Evolutionary conservation across 1,140 invertebrate genomes (phyloP).

Genomic region (Scaptomyza hsui): DNA sequence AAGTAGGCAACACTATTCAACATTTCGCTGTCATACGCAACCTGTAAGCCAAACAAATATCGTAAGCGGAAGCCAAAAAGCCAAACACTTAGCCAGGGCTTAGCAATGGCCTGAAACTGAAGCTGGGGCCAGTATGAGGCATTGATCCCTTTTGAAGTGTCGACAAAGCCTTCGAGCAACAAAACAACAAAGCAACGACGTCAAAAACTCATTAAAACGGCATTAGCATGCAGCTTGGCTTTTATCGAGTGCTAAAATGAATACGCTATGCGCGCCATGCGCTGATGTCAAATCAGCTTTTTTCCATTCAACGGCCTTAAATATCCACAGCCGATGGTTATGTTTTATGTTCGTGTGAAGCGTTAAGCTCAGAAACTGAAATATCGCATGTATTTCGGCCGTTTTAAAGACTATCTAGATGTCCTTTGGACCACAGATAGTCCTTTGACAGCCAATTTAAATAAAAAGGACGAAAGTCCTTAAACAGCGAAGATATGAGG

Average conservation of each 20-base stretch:
- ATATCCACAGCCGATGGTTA: too few relatives aligned
- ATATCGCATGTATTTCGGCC: too few relatives aligned
- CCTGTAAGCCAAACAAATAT: slow-evolving; percentile 6
- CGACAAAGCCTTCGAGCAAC: slow-evolving; percentile 25
- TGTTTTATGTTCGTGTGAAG: too few relatives aligned
- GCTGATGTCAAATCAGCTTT: too few relatives aligned
- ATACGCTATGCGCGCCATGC: slow-evolving; percentile 53
- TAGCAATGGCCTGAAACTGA: slow-evolving; percentile 12
- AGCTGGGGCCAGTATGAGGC: neutral
- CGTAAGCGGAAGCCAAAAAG: slow-evolving; percentile 51
- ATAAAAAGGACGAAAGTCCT: too few relatives aligned
- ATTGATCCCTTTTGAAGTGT: slow-evolving; percentile 29
- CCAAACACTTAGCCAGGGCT: slow-evolving; percentile 50
- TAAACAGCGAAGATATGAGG: too few relatives aligned
- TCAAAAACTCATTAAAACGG: slow-evolving; percentile 67
- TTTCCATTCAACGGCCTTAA: too few relatives aligned
- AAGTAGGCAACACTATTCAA: slow-evolving; percentile 46
- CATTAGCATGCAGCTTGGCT: slow-evolving; percentile 68
- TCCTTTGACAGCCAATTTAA: too few relatives aligned
- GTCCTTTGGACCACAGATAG: too few relatives aligned
- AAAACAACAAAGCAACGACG: slow-evolving; percentile 18
- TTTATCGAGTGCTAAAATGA: slow-evolving; percentile 65
- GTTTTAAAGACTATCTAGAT: too few relatives aligned
- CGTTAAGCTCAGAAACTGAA: too few relatives aligned
- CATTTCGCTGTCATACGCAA: slow-evolving; percentile 6